Conservation (phyloP, 2,113 vertebrate genomes). For the Riparia riparia region DNA sequence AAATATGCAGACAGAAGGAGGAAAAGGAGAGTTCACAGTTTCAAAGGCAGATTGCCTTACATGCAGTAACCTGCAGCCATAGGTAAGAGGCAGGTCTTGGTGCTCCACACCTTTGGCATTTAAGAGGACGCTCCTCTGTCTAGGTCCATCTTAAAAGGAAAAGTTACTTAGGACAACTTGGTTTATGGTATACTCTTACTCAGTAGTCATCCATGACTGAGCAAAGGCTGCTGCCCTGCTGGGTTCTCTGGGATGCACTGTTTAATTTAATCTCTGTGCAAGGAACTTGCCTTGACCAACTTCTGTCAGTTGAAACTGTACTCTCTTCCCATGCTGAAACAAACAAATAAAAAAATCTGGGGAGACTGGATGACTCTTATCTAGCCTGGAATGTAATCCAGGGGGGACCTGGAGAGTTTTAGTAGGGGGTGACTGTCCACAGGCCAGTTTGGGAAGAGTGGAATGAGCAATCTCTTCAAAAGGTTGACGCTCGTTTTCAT, state of each 20-base stretch:
- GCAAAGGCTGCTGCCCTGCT: background rate
- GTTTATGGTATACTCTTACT: background rate
- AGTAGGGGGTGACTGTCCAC: background rate
- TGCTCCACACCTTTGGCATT: background rate
- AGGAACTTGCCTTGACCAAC: background rate
- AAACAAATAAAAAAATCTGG: accelerated
- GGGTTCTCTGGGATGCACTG: background rate
- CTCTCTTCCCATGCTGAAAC: background rate
- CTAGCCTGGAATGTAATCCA: background rate
- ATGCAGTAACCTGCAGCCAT: background rate
- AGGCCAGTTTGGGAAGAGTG: background rate
- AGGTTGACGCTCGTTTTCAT: accelerated
- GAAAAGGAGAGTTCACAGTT: background rate
- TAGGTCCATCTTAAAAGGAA: background rate
- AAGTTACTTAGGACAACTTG: background rate
- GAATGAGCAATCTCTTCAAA: background rate
- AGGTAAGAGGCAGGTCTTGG: background rate
- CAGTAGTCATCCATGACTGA: accelerated
- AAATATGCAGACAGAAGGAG: background rate
- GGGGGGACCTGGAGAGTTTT: background rate
- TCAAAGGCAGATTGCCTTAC: background rate
- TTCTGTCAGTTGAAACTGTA: background rate
- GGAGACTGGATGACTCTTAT: background rate
- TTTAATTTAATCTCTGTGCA: background rate
- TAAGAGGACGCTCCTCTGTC: background rate